phyloP scores from a whole-genome alignment of 2,797 vertebrate genomes.

The Taenioides sp. region DNA sequence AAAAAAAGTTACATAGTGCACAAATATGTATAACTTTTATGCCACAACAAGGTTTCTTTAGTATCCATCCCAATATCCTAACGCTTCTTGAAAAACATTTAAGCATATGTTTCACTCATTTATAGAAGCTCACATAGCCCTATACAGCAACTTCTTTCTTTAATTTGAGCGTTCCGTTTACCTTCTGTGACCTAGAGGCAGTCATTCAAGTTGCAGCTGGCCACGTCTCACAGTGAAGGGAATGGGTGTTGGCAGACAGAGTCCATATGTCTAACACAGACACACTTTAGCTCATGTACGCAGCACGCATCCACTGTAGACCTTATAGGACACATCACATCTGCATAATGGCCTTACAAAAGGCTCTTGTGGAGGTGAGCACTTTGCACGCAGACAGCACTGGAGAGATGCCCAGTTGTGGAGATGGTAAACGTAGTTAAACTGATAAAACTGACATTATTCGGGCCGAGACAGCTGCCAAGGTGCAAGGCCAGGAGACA shows the following conservation, averaged over 20 bases:
- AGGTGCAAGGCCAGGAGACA: slow-evolving; percentile 43
- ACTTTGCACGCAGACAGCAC: slow-evolving; percentile 50
- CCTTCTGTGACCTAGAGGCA: slow-evolving; percentile 30
- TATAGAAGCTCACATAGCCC: slow-evolving; percentile 21
- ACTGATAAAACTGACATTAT: slow-evolving; percentile 76
- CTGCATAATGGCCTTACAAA: slow-evolving; percentile 56
- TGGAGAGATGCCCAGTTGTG: slow-evolving; percentile 62
- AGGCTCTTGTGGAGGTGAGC: slow-evolving; percentile 56
- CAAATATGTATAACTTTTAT: background rate
- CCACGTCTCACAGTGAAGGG: slow-evolving; percentile 40
- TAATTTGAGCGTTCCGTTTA: slow-evolving; percentile 25
- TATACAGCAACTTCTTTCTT: slow-evolving; percentile 21
- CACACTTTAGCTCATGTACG: slow-evolving; percentile 40
- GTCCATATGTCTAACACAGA: slow-evolving; percentile 62
- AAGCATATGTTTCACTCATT: slow-evolving; percentile 34
- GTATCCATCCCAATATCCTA: background rate
- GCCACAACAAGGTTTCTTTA: too few species aligned
- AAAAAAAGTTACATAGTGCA: background rate
- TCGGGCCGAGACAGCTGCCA: slow-evolving; percentile 51
- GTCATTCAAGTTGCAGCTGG: slow-evolving; percentile 40
- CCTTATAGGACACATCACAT: slow-evolving; percentile 22
- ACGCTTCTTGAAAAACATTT: slow-evolving; percentile 39
- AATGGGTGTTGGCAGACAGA: slow-evolving; percentile 58
- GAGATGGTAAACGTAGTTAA: slow-evolving; percentile 70
- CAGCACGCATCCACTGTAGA: background rate